A percentile compares a stretch with the other conserved stretches of the same genome.
Evolutionary conservation across 2,888 invertebrate species (phyloP).

Genomic region (Fragum whitleyi): DNA sequence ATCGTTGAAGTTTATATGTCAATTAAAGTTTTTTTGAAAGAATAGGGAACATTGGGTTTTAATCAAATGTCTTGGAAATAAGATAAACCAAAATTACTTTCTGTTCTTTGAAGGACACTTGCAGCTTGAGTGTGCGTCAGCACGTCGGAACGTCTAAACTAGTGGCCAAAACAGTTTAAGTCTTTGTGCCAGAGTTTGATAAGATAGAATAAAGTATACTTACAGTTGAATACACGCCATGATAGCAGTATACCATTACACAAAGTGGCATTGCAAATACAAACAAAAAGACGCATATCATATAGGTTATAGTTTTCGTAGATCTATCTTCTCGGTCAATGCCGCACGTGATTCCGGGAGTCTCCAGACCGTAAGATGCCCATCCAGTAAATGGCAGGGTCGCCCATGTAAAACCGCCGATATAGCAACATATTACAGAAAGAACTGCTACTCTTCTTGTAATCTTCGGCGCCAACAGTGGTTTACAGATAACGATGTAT

Average conservation of each 20-base stretch:
- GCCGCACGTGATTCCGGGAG: conserved; percentile 67
- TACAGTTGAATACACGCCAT: conserved; percentile 71
- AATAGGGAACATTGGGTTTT: no score
- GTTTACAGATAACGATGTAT: conserved; percentile 76
- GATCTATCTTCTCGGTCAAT: conserved; percentile 63
- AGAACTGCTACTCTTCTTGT: conserved; percentile 64
- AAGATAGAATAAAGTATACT: no score
- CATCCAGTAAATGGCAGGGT: conserved; percentile 73
- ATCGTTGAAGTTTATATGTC: no score
- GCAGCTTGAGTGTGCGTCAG: no score
- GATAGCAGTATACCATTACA: conserved; percentile 71
- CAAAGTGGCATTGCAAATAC: conserved; percentile 70
- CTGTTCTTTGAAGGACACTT: no score
- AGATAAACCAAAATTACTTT: no score
- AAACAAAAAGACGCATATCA: conserved; percentile 70
- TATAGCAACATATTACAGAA: conserved; percentile 54
- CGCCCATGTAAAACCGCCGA: conserved; percentile 72
- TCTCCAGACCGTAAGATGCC: conserved; percentile 74
- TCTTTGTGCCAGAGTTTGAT: no score
- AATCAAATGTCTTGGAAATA: no score
- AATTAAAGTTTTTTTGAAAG: no score
- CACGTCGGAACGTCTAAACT: no score
- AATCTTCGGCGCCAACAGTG: conserved; percentile 65
- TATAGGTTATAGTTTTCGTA: conserved; percentile 64
- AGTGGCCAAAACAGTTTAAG: no score